These are phyloP conservation scores for Torymus aiolomorphi DNA, from an alignment of 2,888 invertebrate species.

Conservation along the genomic window DNA sequence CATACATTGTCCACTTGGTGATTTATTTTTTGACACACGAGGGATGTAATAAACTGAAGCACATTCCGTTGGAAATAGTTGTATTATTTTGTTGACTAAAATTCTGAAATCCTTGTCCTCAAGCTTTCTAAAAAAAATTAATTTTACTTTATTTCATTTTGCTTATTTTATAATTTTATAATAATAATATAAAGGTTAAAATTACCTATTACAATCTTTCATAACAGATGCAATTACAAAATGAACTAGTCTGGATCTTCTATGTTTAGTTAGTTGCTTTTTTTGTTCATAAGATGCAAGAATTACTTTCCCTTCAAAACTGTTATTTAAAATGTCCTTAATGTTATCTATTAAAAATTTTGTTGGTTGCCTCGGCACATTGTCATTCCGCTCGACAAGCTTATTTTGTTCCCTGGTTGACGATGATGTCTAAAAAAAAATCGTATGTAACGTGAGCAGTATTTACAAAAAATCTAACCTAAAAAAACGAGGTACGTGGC, in stretches of 20 bases:
- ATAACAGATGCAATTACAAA: neutral
- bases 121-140: constrained; percentile 9
- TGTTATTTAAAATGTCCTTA: neutral
- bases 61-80: constrained; percentile 12
- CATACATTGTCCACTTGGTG: neutral
- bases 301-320: constrained; percentile 10
- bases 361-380: too few species aligned
- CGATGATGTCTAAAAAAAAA: too few species aligned
- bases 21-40: neutral
- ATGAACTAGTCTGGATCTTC: neutral
- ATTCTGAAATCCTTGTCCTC: constrained; percentile 6
- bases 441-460: too few species aligned
- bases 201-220: neutral
- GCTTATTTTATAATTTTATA: neutral
- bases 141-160: neutral
- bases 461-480: too few species aligned
- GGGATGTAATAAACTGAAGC: neutral
- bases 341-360: neutral
- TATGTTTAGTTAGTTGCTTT: neutral
- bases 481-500: too few species aligned
- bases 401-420: too few species aligned
- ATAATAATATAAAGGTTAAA: neutral
- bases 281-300: neutral
- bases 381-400: too few species aligned
- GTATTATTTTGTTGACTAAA: constrained; percentile 2